Base-by-base conservation (phyloP, 2,113 vertebrate genomes). In the Carlito syrichta region DNA sequence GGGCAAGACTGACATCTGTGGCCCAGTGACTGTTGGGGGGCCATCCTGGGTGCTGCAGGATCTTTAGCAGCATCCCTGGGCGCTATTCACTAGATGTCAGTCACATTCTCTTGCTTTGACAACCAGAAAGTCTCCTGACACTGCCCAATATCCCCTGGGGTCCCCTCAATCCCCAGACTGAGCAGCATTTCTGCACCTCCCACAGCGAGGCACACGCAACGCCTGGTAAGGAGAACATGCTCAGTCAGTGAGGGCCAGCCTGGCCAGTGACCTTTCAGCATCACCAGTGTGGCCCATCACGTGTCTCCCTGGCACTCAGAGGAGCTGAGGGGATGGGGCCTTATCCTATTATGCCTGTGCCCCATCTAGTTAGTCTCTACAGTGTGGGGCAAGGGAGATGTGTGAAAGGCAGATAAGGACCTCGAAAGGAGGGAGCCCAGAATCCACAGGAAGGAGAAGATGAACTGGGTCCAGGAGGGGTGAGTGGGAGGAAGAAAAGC, bases 171-270 rank as follows among this genome's bases (percentile, higher is more conserved):
- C 62, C 48, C 23, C 13, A 5, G 13, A 38, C 4, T 22, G 1
- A 81, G 8, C 32, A 60, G 6, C 35, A 50, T 25, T 2, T 43
- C 32, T 48, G 6, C 35, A 45, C 58, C n/a, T 52, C 1, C 38
- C 30, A 16, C 7, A 12, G 38, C 1, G 48, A 38, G 35, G 27
- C 27, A 56, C 19, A 27, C 1, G 0, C 2, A 0, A 3, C 0
- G 22, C 3, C 27, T 58, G 27, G 17, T 20, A 8, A 9, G 10
- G 8, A 9, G 6, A 48, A 30, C 25, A 8, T 23, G 4, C 43
- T 38, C 71, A 22, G 23, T 16, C 5, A 38, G 27, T 1, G 4
- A 16, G 20, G 91, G 71, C 60, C 14, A 17, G 45, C 87, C 68
- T 45, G 16, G 1, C 35, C 50, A 19, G 13, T 17, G 22, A 25